Base-by-base conservation (phyloP, 2,888 invertebrate genomes). In the Tipula lateralis region DNA sequence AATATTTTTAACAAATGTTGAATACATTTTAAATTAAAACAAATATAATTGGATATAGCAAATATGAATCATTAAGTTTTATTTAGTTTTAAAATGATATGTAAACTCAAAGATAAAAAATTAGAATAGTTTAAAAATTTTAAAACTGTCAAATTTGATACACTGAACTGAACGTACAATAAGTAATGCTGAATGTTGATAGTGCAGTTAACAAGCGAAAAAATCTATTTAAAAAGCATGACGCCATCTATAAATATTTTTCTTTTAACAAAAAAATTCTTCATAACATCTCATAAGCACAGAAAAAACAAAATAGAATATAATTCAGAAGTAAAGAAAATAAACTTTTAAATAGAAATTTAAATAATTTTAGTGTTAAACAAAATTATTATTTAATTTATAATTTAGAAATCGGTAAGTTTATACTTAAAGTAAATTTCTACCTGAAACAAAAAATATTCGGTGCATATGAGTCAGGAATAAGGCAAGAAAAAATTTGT, bases 191-290 rank as follows among this genome's bases (percentile, higher is more conserved):
- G 66, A 29, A 29, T 29, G 9, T 82, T n/a, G 81, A 7, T 30
- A 82, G 5, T 82, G 82, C 30, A 82, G 82, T 66, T 9, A 24
- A 2, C 1, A 66, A 66, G 24, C 66, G 7, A 66, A 66, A 66
- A 66, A 66, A 24, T 66, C 66, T 66, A 30, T 82, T 82, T 82
- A 30, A 82, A 82, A 82, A 82, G 82, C n/a, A 82, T 82, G 82
- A 82, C 82, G 82, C 82, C 82, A 82, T 82, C 82, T 82, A 32
- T 32, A 82, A 29, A 82, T 30, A 82, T 82, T 82, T 82, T 82
- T 82, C 82, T 82, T 30, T 2, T 82, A 66, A 24, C 66, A 66
- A 66, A 66, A 66, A 66, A 66, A 66, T 66, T 66, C 24, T 66
- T 66, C 66, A 66, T 66, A 66, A 66, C 66, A 66, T 66, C 66